Conservation (phyloP, 2,113 vertebrate genomes). For the Zeus faber region DNA sequence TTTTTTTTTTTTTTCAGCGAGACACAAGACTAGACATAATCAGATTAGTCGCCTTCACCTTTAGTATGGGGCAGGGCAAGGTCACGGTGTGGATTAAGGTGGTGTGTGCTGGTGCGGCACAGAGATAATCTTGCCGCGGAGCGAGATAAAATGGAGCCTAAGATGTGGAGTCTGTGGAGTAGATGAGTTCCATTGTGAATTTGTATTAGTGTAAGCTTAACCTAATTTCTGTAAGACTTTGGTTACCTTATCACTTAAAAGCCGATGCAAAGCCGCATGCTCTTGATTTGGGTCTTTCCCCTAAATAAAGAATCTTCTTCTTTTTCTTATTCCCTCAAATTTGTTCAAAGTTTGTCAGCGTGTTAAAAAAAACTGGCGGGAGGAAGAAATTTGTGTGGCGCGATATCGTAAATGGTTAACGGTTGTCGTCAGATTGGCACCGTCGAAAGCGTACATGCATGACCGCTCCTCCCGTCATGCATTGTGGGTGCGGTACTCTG, state of each 20-base stretch:
- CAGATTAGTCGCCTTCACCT: neutral
- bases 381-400: neutral
- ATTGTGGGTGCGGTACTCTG: neutral
- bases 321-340: neutral
- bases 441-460: neutral
- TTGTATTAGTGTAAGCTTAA: constrained; percentile 4
- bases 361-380: neutral
- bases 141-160: constrained; percentile 1
- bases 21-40: neutral
- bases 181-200: neutral
- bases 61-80: constrained; percentile 1
- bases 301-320: neutral
- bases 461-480: neutral
- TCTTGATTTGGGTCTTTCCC: neutral
- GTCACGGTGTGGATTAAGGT: neutral
- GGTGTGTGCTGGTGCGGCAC: neutral
- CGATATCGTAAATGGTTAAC: too few species aligned
- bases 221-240: neutral
- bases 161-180: neutral
- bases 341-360: neutral
- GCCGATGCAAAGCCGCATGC: neutral
- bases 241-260: neutral
- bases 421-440: neutral
- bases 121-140: constrained; percentile 7
- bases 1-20: neutral